phyloP scores from a whole-genome alignment of 2,888 invertebrate species.

The Calameuta idolon region DNA sequence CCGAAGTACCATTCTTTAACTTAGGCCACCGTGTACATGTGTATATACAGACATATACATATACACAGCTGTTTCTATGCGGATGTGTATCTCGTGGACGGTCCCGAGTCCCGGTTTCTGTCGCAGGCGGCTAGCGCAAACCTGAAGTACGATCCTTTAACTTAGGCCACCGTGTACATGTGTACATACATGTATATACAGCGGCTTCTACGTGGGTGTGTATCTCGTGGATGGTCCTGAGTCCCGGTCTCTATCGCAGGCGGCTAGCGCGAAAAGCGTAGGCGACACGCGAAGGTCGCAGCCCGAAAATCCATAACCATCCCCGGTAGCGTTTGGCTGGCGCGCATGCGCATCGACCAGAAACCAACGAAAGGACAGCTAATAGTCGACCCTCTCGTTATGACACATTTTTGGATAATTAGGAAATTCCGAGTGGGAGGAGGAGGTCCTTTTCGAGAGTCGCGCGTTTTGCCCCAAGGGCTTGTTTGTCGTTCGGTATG shows the following conservation, averaged over 20 bases:
- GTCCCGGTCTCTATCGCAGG: neutral
- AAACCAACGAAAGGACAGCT: neutral
- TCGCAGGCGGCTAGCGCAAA: conserved; percentile 1
- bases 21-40: too few species aligned
- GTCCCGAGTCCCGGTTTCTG: neutral
- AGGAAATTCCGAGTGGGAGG: conserved; percentile 4
- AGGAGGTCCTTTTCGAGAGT: too few species aligned
- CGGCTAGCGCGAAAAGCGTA: conserved; percentile 1
- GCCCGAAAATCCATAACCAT: conserved; percentile 60
- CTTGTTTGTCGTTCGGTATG: too few species aligned
- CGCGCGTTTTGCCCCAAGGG: too few species aligned
- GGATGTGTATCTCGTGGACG: too few species aligned
- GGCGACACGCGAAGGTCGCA: conserved; percentile 49
- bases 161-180: too few species aligned
- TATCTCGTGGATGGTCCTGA: too few species aligned
- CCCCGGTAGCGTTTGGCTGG: conserved; percentile 44
- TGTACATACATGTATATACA: too few species aligned
- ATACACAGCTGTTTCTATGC: too few species aligned
- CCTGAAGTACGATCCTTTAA: conserved; percentile 13
- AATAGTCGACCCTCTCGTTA: conserved; percentile 30
- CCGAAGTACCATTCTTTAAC: conserved; percentile 8
- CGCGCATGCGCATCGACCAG: conserved; percentile 43
- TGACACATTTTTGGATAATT: conserved; percentile 30
- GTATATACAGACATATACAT: too few species aligned
- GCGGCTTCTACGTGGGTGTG: too few species aligned